Percentiles rank a stretch among this genome's conserved stretches.
phyloP scores from a whole-genome alignment of 1,140 invertebrate genomes.

The Pseudomyrmex flavicornis region DNA sequence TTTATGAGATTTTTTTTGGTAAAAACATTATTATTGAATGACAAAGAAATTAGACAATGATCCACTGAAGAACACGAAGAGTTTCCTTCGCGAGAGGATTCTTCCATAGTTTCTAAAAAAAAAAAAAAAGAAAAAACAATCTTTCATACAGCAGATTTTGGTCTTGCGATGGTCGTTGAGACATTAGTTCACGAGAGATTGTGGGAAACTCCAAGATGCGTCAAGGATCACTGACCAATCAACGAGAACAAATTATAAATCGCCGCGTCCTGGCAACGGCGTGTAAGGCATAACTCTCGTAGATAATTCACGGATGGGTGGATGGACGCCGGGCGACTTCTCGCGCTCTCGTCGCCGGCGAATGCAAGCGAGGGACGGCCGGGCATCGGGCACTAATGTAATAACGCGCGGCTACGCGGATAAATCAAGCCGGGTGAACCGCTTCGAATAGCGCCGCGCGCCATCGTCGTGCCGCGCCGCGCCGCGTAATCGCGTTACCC shows the following conservation, averaged over 20 bases:
- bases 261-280: slow-evolving; percentile 54
- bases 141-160: neutral
- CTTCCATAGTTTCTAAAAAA: too few species aligned
- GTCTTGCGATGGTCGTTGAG: neutral
- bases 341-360: slow-evolving; percentile 51
- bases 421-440: slow-evolving; percentile 81
- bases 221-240: slow-evolving; percentile 47
- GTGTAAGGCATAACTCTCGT: slow-evolving; percentile 74
- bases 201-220: slow-evolving; percentile 11
- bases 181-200: slow-evolving; percentile 8
- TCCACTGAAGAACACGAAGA: too few species aligned
- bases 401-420: slow-evolving; percentile 80
- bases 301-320: slow-evolving; percentile 75
- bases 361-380: slow-evolving; percentile 39
- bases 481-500: slow-evolving; percentile 81
- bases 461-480: slow-evolving; percentile 64
- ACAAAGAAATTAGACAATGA: too few species aligned
- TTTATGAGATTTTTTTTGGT: too few species aligned
- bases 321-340: slow-evolving; percentile 59
- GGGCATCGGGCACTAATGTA: slow-evolving; percentile 79
- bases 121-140: too few species aligned
- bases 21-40: too few species aligned
- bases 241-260: slow-evolving; percentile 52
- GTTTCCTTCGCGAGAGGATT: too few species aligned
- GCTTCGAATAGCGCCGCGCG: slow-evolving; percentile 33